phyloP scores from a whole-genome alignment of 2,888 invertebrate genomes.

The Ernsta delagoae region DNA sequence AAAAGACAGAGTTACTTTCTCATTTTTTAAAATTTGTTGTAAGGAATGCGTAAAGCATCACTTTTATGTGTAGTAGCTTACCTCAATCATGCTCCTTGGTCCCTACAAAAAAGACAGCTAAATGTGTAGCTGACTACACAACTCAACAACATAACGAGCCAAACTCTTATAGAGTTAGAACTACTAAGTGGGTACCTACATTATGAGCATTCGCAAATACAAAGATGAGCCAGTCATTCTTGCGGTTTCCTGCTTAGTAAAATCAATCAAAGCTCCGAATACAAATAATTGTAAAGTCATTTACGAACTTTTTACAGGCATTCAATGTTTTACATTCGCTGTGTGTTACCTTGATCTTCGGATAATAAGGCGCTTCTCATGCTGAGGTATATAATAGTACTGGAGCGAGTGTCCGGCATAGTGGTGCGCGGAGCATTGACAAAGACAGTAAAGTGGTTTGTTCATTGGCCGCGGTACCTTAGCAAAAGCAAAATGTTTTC shows the following conservation, averaged over 20 bases:
- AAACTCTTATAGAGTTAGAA: too few relatives aligned
- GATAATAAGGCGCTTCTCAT: slow-evolving; percentile 42
- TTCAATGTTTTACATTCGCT: slow-evolving; percentile 38
- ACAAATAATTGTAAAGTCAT: slow-evolving; percentile 22
- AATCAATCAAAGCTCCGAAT: slow-evolving; percentile 19
- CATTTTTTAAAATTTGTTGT: too few relatives aligned
- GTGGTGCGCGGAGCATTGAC: slow-evolving; percentile 42
- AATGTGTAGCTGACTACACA: too few relatives aligned
- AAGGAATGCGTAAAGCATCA: too few relatives aligned
- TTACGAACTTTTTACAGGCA: slow-evolving; percentile 21
- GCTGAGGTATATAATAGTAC: slow-evolving; percentile 49
- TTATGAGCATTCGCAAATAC: background rate
- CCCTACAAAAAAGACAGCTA: too few relatives aligned
- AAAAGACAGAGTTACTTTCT: too few relatives aligned
- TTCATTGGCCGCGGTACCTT: slow-evolving; percentile 37
- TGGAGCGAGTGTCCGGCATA: slow-evolving; percentile 34
- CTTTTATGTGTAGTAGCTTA: too few relatives aligned
- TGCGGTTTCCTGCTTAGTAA: slow-evolving; percentile 12
- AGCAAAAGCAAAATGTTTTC: slow-evolving; percentile 47
- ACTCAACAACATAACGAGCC: too few relatives aligned
- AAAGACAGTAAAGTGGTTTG: slow-evolving; percentile 38
- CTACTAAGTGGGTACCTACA: too few relatives aligned
- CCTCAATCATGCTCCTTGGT: too few relatives aligned
- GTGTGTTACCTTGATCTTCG: slow-evolving; percentile 45
- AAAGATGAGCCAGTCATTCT: background rate